Base-by-base conservation (phyloP, 2,797 vertebrate species). In the Artibeus lituratus region DNA sequence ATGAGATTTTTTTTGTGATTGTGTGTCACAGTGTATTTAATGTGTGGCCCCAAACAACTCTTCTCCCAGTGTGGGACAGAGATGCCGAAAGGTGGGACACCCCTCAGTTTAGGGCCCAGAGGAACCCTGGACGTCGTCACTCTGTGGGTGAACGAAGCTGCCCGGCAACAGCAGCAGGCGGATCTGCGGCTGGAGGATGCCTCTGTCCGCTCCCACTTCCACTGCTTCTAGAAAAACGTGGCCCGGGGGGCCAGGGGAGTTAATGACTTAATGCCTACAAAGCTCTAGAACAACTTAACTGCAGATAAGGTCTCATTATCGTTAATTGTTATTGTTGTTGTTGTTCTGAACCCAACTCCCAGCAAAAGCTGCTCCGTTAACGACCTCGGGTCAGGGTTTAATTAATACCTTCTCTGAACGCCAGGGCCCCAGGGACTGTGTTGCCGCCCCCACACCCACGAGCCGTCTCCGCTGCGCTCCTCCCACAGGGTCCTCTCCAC, bases 301-400 rank as follows among this genome's bases (percentile, higher is more conserved):
- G 62, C 77, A 96, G 96, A 96, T 97, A 96, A 97, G 96, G 95
- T 87, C 97, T 98, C 91, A 96, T 90, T 96, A 96, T 82, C 10
- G 2, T 94, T 97, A 97, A 97, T 96, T 97, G 94, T 98, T 97
- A 94, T 96, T 95, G 84, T 97, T 94, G 24, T 95, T 97, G 83
- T 95, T 98, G 90, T 98, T 95, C 96, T 96, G 92, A 96, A 77
- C 92, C 88, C 96, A 84, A 37, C 95, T 90, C 85, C 49, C 93
- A 22, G 44, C 96, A 96, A 98, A 96, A 94, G 91, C 81, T 91
- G 92, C 76, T 90, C 57, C 16, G 82, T 80, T 85, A 88, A 93
- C 26, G 42, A 96, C 94, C 96, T 96, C 81, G 90, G 95, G 95
- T 96, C 94, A 95, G 62, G 59, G 77, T 93, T 97, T 97, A 97